Evolutionary conservation across 2,113 vertebrate genomes (phyloP).

Genomic region (Mobula birostris): DNA sequence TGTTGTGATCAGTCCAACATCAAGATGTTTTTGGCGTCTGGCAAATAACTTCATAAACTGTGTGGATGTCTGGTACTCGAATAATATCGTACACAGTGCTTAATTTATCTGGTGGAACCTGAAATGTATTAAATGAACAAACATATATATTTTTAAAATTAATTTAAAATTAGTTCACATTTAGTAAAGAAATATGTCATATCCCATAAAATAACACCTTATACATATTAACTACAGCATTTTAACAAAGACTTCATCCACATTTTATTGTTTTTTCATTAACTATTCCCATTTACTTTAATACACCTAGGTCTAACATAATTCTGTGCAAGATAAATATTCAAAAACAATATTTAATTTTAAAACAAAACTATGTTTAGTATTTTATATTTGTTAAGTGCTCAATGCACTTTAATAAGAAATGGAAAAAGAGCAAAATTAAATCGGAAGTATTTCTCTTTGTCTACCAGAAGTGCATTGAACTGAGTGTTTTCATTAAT

Average conservation of each 20-base stretch:
- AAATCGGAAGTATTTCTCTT: background rate
- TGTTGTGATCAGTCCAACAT: background rate
- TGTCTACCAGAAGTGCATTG: background rate
- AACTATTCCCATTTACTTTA: background rate
- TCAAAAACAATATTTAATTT: background rate
- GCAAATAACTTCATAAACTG: constrained; percentile 32
- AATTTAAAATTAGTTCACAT: background rate
- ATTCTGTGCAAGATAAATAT: background rate
- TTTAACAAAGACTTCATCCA: background rate
- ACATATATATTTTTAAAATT: background rate
- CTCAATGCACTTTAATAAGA: background rate
- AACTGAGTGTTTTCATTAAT: background rate
- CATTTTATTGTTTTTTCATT: background rate
- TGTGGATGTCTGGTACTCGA: constrained; percentile 19
- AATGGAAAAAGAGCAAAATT: background rate
- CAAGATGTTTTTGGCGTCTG: constrained; percentile 21
- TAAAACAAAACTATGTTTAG: background rate
- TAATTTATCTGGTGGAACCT: constrained; percentile 28
- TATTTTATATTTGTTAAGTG: background rate
- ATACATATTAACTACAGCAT: background rate
- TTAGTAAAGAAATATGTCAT: background rate
- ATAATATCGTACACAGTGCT: constrained; percentile 30
- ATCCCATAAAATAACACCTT: background rate
- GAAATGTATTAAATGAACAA: background rate
- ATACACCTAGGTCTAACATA: background rate